Conservation (phyloP, 2,113 vertebrate species). For the Antechinus flavipes region DNA sequence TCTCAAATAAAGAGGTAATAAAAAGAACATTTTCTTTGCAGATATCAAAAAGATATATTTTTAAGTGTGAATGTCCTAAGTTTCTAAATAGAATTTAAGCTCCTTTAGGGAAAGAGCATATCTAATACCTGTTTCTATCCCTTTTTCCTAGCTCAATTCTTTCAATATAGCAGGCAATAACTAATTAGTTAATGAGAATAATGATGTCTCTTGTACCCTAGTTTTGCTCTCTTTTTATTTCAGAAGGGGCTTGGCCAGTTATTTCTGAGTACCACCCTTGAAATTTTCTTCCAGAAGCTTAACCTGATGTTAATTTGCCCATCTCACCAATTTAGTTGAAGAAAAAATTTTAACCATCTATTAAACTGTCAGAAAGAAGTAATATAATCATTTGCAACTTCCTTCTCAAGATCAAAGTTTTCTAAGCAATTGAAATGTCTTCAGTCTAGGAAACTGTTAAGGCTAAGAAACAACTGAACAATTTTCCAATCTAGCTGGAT, state of each 20-base stretch:
- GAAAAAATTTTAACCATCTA: neutral
- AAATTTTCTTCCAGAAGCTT: neutral
- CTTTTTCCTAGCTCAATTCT: neutral
- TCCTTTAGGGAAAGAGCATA: neutral
- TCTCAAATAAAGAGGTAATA: neutral
- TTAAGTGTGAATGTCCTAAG: neutral
- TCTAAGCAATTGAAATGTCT: neutral
- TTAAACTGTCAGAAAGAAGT: neutral
- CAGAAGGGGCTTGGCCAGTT: neutral
- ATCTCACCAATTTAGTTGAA: neutral
- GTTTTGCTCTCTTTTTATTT: neutral
- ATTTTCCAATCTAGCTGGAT: constrained; percentile 39
- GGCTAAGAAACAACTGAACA: constrained; percentile 11
- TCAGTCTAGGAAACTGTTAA: constrained; percentile 31
- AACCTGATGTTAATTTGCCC: neutral
- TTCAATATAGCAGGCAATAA: neutral
- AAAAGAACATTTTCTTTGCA: neutral
- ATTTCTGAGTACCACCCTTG: neutral
- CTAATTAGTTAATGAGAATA: neutral
- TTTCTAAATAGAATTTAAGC: neutral
- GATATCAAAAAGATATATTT: neutral
- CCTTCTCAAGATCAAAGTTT: neutral
- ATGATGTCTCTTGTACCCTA: neutral
- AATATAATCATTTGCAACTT: neutral
- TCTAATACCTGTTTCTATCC: neutral